phyloP scores from a whole-genome alignment of 2,113 vertebrate genomes.

The Asarcornis scutulata region DNA sequence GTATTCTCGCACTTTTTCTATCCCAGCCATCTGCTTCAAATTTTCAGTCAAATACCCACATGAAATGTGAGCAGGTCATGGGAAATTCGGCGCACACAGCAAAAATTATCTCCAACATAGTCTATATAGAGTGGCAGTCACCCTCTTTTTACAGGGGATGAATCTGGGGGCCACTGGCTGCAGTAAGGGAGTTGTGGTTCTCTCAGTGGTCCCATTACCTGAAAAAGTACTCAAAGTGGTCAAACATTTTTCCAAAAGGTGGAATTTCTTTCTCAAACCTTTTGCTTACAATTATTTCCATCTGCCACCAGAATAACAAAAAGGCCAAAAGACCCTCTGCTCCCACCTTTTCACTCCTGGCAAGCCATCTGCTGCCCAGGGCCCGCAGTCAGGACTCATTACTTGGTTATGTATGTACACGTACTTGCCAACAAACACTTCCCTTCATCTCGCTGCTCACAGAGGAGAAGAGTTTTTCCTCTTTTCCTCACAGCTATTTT shows the following conservation, averaged over 20 bases:
- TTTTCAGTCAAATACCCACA: background rate
- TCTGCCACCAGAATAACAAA: background rate
- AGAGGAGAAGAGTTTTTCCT: background rate
- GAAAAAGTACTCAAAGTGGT: background rate
- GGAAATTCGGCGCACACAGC: background rate
- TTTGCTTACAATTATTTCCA: background rate
- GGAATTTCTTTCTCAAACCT: background rate
- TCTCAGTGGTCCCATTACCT: background rate
- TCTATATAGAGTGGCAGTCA: background rate
- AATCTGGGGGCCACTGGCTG: background rate
- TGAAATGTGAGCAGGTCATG: background rate
- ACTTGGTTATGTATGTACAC: background rate
- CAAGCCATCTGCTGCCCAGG: background rate
- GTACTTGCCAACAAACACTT: background rate
- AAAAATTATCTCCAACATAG: background rate
- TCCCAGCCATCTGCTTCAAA: background rate
- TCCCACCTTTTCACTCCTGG: background rate
- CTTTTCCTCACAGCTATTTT: background rate
- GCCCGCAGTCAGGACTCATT: background rate
- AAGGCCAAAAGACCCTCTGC: background rate
- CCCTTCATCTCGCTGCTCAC: background rate
- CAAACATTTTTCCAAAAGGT: background rate
- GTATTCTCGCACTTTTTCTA: background rate
- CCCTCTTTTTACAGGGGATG: background rate
- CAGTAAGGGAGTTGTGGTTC: background rate